A percentile compares a stretch with the other conserved stretches of the same genome.
These are phyloP conservation scores for Procambarus virginalis DNA, from an alignment of 1,140 invertebrate genomes.

Conservation along the genomic window DNA sequence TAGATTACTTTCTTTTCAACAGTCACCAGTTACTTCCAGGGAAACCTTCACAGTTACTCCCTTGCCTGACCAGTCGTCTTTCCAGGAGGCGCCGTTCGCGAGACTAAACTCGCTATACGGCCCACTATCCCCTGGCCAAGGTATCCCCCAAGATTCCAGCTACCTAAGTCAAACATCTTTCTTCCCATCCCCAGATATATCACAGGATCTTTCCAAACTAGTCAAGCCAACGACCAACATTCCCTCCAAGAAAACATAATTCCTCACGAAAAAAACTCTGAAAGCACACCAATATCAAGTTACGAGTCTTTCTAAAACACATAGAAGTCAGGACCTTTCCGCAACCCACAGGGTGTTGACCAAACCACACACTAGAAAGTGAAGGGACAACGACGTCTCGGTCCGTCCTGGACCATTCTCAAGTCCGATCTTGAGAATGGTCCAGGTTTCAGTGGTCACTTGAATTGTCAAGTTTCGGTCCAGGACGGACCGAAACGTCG, in stretches of 20 bases:
- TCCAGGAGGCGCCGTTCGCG: not conserved
- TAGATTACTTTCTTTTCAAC: not conserved
- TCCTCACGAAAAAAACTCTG: not conserved
- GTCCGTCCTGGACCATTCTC: too few relatives aligned
- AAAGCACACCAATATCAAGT: not conserved
- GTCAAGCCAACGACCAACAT: not conserved
- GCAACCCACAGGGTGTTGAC: not conserved
- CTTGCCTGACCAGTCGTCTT: not conserved
- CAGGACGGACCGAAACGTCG: too few relatives aligned
- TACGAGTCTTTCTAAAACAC: not conserved
- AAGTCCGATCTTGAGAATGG: too few relatives aligned
- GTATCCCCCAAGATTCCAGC: too few relatives aligned
- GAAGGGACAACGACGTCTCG: too few relatives aligned
- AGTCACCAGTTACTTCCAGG: not conserved
- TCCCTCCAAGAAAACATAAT: not conserved
- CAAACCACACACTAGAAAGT: too few relatives aligned
- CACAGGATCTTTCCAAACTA: not conserved
- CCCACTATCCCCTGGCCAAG: too few relatives aligned
- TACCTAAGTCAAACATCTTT: too few relatives aligned
- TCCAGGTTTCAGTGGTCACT: too few relatives aligned
- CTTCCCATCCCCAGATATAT: too few relatives aligned
- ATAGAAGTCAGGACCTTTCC: not conserved
- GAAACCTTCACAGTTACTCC: not conserved
- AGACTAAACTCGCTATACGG: not conserved
- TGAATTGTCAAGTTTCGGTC: too few relatives aligned